Evolutionary conservation across 2,113 vertebrate species (phyloP).

Genomic region (Notechis scutatus): DNA sequence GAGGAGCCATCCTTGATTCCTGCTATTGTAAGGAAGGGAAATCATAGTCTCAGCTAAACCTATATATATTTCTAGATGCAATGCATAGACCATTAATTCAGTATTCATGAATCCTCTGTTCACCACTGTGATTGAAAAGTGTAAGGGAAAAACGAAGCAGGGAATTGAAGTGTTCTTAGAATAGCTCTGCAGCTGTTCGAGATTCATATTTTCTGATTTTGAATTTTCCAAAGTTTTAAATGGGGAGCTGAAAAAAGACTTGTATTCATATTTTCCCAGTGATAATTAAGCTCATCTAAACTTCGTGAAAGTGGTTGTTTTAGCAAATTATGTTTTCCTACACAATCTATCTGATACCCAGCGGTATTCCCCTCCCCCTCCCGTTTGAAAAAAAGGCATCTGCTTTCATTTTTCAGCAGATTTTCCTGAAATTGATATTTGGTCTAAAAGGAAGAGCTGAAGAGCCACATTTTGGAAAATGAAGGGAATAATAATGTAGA

Average conservation of each 20-base stretch:
- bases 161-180: constrained; percentile 14
- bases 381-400: background rate
- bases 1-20: background rate
- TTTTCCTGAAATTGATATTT: background rate
- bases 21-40: background rate
- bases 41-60: background rate
- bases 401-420: background rate
- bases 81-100: background rate
- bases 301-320: background rate
- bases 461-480: background rate
- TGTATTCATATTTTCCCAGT: background rate
- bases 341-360: background rate
- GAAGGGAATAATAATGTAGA: background rate
- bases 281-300: background rate
- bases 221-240: background rate
- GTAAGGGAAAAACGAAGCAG: background rate
- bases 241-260: background rate
- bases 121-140: background rate
- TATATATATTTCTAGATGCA: background rate
- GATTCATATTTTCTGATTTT: constrained; percentile 24
- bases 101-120: background rate
- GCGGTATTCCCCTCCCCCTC: background rate
- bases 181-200: background rate
- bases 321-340: background rate
- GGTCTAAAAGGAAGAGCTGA: background rate